phyloP scores from a whole-genome alignment of 1,140 invertebrate genomes.

The Agraylea sexmaculata region DNA sequence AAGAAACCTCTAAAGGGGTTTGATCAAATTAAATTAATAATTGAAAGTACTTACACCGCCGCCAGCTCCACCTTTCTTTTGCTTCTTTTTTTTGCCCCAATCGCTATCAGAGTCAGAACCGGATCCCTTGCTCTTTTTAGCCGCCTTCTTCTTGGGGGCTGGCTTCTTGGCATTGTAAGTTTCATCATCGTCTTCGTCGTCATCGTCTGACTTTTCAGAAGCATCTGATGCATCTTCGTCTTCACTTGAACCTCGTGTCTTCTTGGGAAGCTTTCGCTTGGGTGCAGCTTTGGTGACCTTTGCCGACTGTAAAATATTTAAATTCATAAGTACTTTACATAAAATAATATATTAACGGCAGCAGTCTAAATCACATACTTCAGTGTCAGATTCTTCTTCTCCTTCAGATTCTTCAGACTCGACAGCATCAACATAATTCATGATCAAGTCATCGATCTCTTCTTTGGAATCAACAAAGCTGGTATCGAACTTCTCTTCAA shows the following conservation, averaged over 20 bases:
- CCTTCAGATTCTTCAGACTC: slow-evolving; percentile 46
- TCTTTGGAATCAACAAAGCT: slow-evolving; percentile 68
- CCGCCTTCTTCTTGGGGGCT: slow-evolving; percentile 43
- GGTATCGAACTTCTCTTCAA: slow-evolving; percentile 69
- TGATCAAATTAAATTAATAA: slow-evolving; percentile 4
- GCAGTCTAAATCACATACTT: too few relatives aligned
- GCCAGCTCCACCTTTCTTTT: slow-evolving; percentile 32
- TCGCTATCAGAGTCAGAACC: slow-evolving; percentile 68
- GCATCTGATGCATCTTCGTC: slow-evolving; percentile 27
- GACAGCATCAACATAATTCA: slow-evolving; percentile 58
- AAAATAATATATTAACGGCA: too few relatives aligned
- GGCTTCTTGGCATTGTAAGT: slow-evolving; percentile 39
- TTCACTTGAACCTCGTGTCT: slow-evolving; percentile 25
- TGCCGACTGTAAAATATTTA: slow-evolving; percentile 25
- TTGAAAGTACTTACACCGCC: slow-evolving; percentile 25
- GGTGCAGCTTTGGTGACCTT: slow-evolving; percentile 43
- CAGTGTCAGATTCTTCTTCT: too few relatives aligned
- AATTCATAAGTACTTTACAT: background rate
- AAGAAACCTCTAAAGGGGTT: background rate
- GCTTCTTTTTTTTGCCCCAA: slow-evolving; percentile 55
- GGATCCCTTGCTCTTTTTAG: slow-evolving; percentile 53
- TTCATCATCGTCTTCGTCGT: slow-evolving; percentile 28
- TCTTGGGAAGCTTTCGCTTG: slow-evolving; percentile 35
- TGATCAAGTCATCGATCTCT: slow-evolving; percentile 72
- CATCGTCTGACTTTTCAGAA: slow-evolving; percentile 27